Evolutionary conservation across 2,797 vertebrate genomes (phyloP).

Genomic region (Margarornis squamiger): DNA sequence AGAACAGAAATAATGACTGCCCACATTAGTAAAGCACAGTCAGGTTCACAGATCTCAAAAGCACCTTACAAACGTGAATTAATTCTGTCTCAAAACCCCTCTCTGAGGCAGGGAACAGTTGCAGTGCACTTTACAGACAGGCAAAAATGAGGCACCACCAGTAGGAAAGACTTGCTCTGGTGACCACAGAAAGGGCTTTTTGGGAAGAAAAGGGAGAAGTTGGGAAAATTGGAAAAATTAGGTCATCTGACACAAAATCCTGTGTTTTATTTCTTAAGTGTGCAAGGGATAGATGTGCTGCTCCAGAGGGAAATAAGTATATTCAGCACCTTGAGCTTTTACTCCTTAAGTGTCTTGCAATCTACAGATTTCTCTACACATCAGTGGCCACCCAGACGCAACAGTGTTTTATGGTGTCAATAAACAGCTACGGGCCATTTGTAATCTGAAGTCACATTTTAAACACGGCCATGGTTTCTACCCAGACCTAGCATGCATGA

Average conservation of each 20-base stretch:
- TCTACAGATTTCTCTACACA: not conserved
- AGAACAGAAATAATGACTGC: constrained; percentile 27
- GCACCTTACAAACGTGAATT: constrained; percentile 19
- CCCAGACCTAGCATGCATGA: not conserved
- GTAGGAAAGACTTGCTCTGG: not conserved
- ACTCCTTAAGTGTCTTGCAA: not conserved
- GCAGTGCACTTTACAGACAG: not conserved
- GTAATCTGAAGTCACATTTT: not conserved
- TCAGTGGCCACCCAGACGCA: constrained; percentile 22
- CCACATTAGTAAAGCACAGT: constrained; percentile 18
- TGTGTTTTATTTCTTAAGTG: not conserved
- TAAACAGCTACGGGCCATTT: constrained; percentile 13
- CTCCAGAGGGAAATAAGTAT: not conserved
- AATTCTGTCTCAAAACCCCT: constrained; percentile 25
- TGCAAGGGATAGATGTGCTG: not conserved
- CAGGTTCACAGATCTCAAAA: constrained; percentile 22
- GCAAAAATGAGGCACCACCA: not conserved
- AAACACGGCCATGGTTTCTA: not conserved
- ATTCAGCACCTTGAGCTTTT: constrained; percentile 6
- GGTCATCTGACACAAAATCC: constrained; percentile 1
- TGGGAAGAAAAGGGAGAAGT: not conserved
- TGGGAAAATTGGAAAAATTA: constrained; percentile 20
- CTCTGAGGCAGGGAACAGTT: not conserved
- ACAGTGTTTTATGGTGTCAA: not conserved
- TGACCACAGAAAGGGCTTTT: not conserved